Evolutionary conservation across 2,113 vertebrate genomes (phyloP).

Genomic region (Xiphias gladius): DNA sequence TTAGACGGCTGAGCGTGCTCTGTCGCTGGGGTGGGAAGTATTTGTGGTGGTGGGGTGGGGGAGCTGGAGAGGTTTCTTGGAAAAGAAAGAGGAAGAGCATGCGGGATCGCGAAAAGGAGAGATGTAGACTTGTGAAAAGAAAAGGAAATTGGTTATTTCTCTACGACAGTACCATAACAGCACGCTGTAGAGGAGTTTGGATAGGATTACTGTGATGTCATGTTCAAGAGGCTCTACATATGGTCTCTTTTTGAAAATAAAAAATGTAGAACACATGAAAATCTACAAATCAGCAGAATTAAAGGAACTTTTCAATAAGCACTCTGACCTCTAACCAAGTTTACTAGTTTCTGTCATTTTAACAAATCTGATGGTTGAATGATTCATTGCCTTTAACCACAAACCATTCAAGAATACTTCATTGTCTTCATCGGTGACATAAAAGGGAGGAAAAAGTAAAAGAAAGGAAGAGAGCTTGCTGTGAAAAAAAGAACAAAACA

Average conservation of each 20-base stretch:
- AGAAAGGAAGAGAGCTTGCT: slow-evolving; percentile 69
- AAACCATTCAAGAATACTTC: background rate
- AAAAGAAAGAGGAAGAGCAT: slow-evolving; percentile 44
- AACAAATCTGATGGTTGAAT: slow-evolving; percentile 57
- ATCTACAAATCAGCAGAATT: slow-evolving; percentile 6
- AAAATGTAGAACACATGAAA: slow-evolving; percentile 18
- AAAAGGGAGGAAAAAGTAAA: slow-evolving; percentile 39
- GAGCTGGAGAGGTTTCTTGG: slow-evolving; percentile 14
- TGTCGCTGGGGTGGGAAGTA: slow-evolving; percentile 35
- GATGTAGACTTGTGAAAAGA: background rate
- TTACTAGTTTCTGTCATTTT: slow-evolving; percentile 35
- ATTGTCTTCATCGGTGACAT: slow-evolving; percentile 12
- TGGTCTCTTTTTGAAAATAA: background rate
- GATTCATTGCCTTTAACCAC: slow-evolving; percentile 3
- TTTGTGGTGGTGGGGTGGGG: slow-evolving; percentile 70
- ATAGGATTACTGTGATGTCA: background rate
- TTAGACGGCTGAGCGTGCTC: slow-evolving; percentile 95
- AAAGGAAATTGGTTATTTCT: background rate
- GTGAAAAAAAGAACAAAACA: slow-evolving; percentile 71
- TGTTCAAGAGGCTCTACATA: background rate
- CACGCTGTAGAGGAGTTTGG: background rate
- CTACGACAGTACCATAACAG: background rate
- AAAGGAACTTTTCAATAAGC: slow-evolving; percentile 13
- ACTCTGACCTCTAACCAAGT: slow-evolving; percentile 51
- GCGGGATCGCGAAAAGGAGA: slow-evolving; percentile 3